Base-by-base conservation (phyloP, 2,797 vertebrate species). In the Lacerta bilineata region DNA sequence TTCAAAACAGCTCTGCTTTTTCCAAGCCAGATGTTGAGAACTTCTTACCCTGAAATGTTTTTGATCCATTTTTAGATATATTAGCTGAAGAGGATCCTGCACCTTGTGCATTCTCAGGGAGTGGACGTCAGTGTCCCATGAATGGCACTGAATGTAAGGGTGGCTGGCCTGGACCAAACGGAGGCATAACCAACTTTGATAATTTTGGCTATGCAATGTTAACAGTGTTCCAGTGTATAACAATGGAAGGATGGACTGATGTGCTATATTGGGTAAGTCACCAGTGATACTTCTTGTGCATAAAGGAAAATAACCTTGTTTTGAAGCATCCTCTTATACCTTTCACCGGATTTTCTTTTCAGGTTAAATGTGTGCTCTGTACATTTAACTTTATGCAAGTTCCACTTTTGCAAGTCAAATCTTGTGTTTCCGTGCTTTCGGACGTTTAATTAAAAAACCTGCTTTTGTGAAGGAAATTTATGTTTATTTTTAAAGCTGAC, bases 151-250 rank as follows among this genome's bases (percentile, higher is more conserved):
- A 97, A 96, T 99, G 99, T 97, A 97, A 97, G 93, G 98, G 98
- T 71, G 98, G 99, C 94, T 99, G 99, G 99, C 97, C 98, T 39
- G 99, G 99, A 89, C 99, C 99, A 6, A 99, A 99, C 0, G 98
- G 98, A 86, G 99, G 99, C 96, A 99, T 99, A 95, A 99, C 99
- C 93, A 99, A 99, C 96, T 99, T 99, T 1, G 99, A 99, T 97
- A 99, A 99, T 96, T 99, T 99, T 97, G 97, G 98, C 87, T 99
- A 99, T 94, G 99, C 99, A 71, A 99, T 99, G 99, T 97, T 99
- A 95, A 99, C 99, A 1, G 99, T 99, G 92, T 99, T 99, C 95
- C 99, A 99, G 97, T 99, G 99, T 85, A 99, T 99, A 95, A 99
- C 99, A 87, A 99, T 99, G 99, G 99, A 99, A 96, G 99, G 99